These are phyloP conservation scores for Rhinophrynus dorsalis DNA, from an alignment of 2,797 vertebrate species.

Conservation along the genomic window DNA sequence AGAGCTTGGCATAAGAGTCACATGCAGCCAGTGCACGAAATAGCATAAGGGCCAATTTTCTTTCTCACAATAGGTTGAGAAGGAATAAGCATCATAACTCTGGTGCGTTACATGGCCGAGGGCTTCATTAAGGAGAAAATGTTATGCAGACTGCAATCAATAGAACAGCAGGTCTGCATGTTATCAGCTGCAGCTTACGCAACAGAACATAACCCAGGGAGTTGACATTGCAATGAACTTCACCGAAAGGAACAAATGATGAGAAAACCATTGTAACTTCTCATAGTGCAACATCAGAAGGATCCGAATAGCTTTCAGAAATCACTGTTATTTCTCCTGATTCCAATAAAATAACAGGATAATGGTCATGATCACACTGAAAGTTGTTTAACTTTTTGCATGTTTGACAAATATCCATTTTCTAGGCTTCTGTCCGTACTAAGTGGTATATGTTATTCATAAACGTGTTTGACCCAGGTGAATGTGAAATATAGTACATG, in stretches of 20 bases:
- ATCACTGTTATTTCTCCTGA: background rate
- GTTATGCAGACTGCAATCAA: conserved; percentile 42
- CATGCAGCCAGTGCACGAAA: conserved; percentile 14
- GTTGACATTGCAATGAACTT: conserved; percentile 47
- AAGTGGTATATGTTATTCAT: too few relatives aligned
- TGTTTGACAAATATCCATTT: too few relatives aligned
- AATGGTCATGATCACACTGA: too few relatives aligned
- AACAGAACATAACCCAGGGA: conserved; percentile 38
- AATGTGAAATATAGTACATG: too few relatives aligned
- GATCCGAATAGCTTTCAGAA: background rate
- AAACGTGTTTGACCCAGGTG: too few relatives aligned
- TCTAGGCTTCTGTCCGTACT: too few relatives aligned
- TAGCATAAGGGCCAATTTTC: conserved; percentile 37
- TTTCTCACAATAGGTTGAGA: conserved; percentile 9
- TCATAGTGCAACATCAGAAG: background rate
- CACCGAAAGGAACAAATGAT: conserved; percentile 25
- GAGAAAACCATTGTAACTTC: background rate
- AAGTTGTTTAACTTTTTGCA: too few relatives aligned
- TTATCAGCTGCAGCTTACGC: conserved; percentile 24
- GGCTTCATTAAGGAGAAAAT: conserved; percentile 38
- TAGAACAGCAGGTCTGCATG: conserved; percentile 43
- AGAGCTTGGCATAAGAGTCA: conserved; percentile 9
- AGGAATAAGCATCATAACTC: conserved; percentile 29
- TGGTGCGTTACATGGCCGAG: conserved; percentile 27
- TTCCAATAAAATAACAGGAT: too few relatives aligned